Percentiles rank a stretch among this genome's conserved stretches.
Conservation (phyloP, 2,888 invertebrate genomes). For the Elegia similella region DNA sequence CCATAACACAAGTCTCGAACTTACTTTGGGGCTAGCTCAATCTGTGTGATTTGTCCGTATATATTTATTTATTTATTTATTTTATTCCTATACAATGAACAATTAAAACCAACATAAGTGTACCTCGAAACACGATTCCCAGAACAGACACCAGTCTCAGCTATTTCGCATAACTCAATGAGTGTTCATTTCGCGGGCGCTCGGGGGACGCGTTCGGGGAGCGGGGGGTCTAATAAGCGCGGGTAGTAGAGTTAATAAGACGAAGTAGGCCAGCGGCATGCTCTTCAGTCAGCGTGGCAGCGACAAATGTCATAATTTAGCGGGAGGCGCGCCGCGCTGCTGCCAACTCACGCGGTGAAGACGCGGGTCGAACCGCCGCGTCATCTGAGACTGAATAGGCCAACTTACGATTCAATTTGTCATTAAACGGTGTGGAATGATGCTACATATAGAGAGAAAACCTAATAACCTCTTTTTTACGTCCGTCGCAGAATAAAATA, state of each 20-base stretch:
- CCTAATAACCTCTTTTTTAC: no score
- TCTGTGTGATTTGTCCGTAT: no score
- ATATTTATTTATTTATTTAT: neutral
- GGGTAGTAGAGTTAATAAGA: conserved; percentile 43
- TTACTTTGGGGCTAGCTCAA: no score
- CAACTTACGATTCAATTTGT: no score
- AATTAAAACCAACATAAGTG: neutral
- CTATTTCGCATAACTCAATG: conserved; percentile 17
- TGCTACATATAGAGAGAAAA: no score
- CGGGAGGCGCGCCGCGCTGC: conserved; percentile 3
- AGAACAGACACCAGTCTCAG: neutral
- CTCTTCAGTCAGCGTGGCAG: conserved; percentile 39
- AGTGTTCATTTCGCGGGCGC: conserved; percentile 13
- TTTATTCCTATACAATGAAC: neutral
- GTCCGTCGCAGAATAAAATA: no score
- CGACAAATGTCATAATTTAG: conserved; percentile 65
- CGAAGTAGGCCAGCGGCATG: conserved; percentile 34
- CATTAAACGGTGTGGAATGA: no score
- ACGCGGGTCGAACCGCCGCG: neutral
- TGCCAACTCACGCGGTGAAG: neutral
- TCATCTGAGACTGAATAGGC: no score
- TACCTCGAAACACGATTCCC: neutral
- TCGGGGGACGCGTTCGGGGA: neutral
- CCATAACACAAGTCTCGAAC: no score
- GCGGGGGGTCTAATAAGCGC: conserved; percentile 26